phyloP scores from a whole-genome alignment of 2,888 invertebrate species.

The Acrocyrtus sp. region DNA sequence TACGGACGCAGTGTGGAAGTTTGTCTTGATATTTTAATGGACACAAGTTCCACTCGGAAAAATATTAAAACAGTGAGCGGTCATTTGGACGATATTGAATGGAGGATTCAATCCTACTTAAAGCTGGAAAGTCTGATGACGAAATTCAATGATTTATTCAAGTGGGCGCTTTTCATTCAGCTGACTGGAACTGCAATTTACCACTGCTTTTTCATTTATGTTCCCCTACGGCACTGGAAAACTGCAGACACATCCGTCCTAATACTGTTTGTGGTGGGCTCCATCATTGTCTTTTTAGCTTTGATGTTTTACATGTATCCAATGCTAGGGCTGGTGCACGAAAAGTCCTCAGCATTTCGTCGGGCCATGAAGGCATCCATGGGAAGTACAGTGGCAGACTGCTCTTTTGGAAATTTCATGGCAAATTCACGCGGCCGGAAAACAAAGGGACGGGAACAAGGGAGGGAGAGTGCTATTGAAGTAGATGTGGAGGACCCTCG shows the following conservation, averaged over 20 bases:
- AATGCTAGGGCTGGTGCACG: neutral
- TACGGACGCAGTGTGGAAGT: neutral
- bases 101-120: conserved; percentile 1
- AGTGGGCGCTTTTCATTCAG: conserved; percentile 15
- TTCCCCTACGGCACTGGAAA: conserved; percentile 15
- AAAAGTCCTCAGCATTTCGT: neutral
- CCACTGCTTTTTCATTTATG: conserved; percentile 11
- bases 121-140: conserved; percentile 8
- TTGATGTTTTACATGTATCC: conserved; percentile 4
- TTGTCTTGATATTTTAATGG: conserved; percentile 3
- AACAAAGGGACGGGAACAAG: neutral
- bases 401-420: neutral
- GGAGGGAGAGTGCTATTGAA: neutral
- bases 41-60: neutral
- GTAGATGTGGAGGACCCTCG: neutral
- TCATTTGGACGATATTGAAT: neutral
- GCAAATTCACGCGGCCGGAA: neutral
- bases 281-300: neutral
- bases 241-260: neutral
- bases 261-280: neutral
- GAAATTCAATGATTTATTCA: neutral
- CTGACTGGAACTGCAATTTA: neutral
- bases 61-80: neutral
- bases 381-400: neutral
- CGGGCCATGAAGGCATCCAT: neutral